A percentile compares a stretch with the other conserved stretches of the same genome.
phyloP scores from a whole-genome alignment of 2,888 invertebrate genomes.

The Plebejus anna region DNA sequence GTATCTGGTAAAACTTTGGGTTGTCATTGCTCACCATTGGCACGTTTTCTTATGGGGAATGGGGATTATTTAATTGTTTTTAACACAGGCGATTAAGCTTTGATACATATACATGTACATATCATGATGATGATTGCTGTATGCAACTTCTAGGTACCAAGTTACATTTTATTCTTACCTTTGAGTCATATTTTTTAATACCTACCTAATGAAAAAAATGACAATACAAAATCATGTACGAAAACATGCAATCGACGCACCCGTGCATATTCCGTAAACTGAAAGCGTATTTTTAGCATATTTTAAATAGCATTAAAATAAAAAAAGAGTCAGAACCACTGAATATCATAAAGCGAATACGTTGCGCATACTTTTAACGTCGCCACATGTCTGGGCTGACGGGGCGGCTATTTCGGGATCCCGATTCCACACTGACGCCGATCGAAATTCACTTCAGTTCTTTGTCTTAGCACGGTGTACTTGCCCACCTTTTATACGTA shows the following conservation, averaged over 20 bases:
- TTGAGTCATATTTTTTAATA: neutral
- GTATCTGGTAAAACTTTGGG: neutral
- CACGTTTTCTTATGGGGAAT: neutral
- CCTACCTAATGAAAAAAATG: neutral
- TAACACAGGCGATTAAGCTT: too few relatives aligned
- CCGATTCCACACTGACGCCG: conserved; percentile 56
- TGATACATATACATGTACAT: too few relatives aligned
- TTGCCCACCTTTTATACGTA: conserved; percentile 55
- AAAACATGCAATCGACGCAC: neutral
- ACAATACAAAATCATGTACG: neutral
- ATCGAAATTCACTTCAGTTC: conserved; percentile 63
- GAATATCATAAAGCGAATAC: conserved; percentile 45
- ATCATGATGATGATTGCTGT: too few relatives aligned
- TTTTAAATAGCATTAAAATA: conserved; percentile 18
- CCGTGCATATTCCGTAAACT: neutral
- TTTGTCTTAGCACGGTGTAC: conserved; percentile 62
- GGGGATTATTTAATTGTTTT: neutral
- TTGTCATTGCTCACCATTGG: neutral
- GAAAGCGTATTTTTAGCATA: neutral
- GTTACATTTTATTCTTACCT: neutral
- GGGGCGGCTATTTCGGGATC: conserved; percentile 69
- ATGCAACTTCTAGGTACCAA: too few relatives aligned
- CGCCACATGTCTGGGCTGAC: conserved; percentile 68
- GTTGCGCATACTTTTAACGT: conserved; percentile 53
- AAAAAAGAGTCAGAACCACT: conserved; percentile 12